Evolutionary conservation across 2,888 invertebrate genomes (phyloP), one percentile per base, ranked within the genome.

Genomic region (Idaea biselata): DNA sequence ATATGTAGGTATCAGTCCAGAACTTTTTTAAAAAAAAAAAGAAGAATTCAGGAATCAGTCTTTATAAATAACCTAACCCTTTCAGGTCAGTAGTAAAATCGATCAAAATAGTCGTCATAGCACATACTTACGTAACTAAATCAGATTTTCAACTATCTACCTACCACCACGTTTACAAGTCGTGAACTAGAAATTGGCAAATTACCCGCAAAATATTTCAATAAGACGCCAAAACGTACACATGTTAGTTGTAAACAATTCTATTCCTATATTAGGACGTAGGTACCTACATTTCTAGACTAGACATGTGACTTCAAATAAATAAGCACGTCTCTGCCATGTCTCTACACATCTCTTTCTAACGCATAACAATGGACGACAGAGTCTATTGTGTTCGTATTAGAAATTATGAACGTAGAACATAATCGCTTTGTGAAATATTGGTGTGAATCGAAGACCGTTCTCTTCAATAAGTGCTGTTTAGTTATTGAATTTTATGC

Each of bases 241-340:
- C 44, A 44, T 44, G 44, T 44, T 44, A 44, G 44, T 44, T 44
- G 44, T 44, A 44, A 44, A 44, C 44, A 44, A 44, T 44, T 44
- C 44, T 33, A 33, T 33, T 33, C 6, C 33, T 44, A 44, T 44
- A 44, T 44, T 44, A 44, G 44, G 44, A 44, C 44, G 44, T 25
- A 25, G 25, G 44, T 8, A 44, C 11, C 8, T 44, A 44, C 14
- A 44, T 44, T 44, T 44, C 11, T 11, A 44, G 11, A 44, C 44
- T 0, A 44, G 44, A 44, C 44, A 44, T 44, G 44, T 44, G 44
- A 44, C 11, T 44, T 44, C 44, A 44, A 33, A 8, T 44, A 44
- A 33, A 7, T 1, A 14, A 14, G 11, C 3, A 11, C 44, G 8
- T 14, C 44, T 44, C 44, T 44, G 11, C 14, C 3, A 11, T 11